Evolutionary conservation across 1,140 invertebrate species (phyloP), one percentile per base, ranked within the genome.

Genomic region (Nymphalis io): DNA sequence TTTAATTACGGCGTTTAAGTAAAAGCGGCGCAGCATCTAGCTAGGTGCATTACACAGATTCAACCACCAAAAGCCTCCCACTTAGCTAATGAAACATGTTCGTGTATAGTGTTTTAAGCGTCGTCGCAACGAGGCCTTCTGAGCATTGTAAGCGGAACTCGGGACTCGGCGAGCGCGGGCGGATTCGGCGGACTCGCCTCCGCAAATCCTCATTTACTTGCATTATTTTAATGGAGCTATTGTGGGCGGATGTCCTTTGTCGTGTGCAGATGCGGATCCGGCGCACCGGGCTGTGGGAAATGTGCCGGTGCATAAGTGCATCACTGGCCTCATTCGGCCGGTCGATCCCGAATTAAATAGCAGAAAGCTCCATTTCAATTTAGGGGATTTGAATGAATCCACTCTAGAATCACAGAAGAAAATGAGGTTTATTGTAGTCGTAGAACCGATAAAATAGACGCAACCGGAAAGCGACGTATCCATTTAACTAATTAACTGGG

Each of bases 51-150:
- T 89, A 90, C 89, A 89, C 84, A 87, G 87, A 89, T 90, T 89
- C 84, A 87, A 85, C 85, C 81, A 89, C 91, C 89, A 90, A 92
- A 92, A 92, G 90, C 90, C 88, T 88, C 79, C 90, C 92, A 92
- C 90, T 92, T 92, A 92, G 92, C 92, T 92, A 92, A 92, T 92
- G 92, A 92, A 92, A 92, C 90, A 92, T 92, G 90, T 88, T 92
- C 89, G 84, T 85, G 88, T 89, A 86, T 90, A 91, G 89, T 89
- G 88, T 86, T 92, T 89, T 87, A 86, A 88, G 85, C 84, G 81
- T 75, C 77, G 88, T 83, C 82, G 84, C 81, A 79, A 72, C 70
- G 74, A 72, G 78, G 75, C 74, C 78, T 78, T 73, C 64, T 68
- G 73, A 70, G 82, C 80, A 87, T 88, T 88, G 87, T 88, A 80